Percentiles rank a stretch among this genome's conserved stretches.
These are phyloP conservation scores for Drosophila mulleri DNA, from an alignment of 2,888 invertebrate genomes.

Conservation along the genomic window DNA sequence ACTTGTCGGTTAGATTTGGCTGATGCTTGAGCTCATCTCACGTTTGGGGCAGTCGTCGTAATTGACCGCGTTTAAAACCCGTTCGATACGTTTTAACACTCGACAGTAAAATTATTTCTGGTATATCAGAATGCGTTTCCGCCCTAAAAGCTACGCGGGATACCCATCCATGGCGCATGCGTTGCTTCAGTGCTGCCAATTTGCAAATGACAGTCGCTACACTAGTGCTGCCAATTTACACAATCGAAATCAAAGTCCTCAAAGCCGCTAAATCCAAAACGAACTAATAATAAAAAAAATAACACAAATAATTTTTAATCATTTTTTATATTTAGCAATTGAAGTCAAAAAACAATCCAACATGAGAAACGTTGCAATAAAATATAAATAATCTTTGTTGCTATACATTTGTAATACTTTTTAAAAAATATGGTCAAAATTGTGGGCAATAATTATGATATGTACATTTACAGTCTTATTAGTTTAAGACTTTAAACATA, in stretches of 20 bases:
- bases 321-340: not conserved
- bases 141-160: constrained; percentile 77
- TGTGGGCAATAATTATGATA: too few relatives aligned
- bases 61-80: constrained; percentile 80
- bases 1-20: constrained; percentile 22
- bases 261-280: not conserved
- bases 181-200: constrained; percentile 34
- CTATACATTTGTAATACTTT: too few relatives aligned
- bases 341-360: not conserved
- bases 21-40: constrained; percentile 41
- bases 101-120: constrained; percentile 81
- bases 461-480: too few relatives aligned
- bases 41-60: constrained; percentile 40
- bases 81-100: constrained; percentile 81
- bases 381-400: too few relatives aligned
- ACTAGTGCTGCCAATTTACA: constrained; percentile 2
- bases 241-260: constrained; percentile 5
- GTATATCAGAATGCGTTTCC: constrained; percentile 84
- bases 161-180: constrained; percentile 57
- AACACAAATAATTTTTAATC: too few relatives aligned
- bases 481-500: too few relatives aligned
- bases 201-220: not conserved
- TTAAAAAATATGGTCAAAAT: too few relatives aligned
- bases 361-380: too few relatives aligned
- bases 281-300: not conserved